A percentile compares a stretch with the other conserved stretches of the same genome.
Conservation (phyloP, 2,113 vertebrate species). For the Plestiodon gilberti region DNA sequence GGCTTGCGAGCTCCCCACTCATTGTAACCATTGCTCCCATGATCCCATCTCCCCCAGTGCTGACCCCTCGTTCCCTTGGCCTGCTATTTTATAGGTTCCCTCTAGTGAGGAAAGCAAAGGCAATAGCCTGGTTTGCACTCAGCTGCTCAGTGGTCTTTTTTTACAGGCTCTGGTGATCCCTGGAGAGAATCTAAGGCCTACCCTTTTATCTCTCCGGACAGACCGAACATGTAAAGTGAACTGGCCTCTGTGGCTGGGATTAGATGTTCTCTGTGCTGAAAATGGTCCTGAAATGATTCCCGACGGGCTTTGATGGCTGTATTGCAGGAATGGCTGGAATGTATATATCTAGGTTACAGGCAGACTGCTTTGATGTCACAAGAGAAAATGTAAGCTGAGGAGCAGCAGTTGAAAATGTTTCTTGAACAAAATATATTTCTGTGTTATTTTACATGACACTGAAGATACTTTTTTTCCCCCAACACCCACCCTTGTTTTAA, state of each 20-base stretch:
- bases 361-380: slow-evolving; percentile 22
- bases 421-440: not conserved
- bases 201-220: slow-evolving; percentile 17
- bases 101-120: not conserved
- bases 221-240: slow-evolving; percentile 22
- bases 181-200: not conserved
- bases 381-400: slow-evolving; percentile 62
- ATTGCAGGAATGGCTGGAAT: slow-evolving; percentile 53
- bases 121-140: not conserved
- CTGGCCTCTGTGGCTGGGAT: not conserved
- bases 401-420: slow-evolving; percentile 58
- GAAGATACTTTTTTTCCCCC: not conserved
- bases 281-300: slow-evolving; percentile 38
- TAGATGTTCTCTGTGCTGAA: slow-evolving; percentile 26
- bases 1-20: not conserved
- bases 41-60: not conserved
- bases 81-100: not conserved
- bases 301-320: slow-evolving; percentile 28
- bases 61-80: not conserved
- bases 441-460: slow-evolving; percentile 3
- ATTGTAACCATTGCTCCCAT: not conserved
- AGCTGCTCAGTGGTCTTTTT: not conserved
- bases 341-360: slow-evolving; percentile 36
- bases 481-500: not conserved
- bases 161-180: not conserved